Base-by-base conservation (phyloP, 2,797 vertebrate genomes). In the Rousettus madagascariensis region DNA sequence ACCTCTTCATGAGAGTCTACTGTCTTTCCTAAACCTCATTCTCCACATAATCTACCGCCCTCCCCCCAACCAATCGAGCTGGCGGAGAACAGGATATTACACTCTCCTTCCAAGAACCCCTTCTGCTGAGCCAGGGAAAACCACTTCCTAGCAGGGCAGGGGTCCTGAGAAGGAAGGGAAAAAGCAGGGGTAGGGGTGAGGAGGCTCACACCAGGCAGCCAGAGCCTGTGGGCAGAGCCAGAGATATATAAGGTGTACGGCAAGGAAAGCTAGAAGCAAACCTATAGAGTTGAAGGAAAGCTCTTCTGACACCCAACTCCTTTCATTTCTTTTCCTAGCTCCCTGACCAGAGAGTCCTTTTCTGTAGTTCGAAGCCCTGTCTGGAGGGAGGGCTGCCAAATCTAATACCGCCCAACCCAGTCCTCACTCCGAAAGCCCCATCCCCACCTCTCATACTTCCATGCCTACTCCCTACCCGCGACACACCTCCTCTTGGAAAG, bases 111-210 rank as follows among this genome's bases (percentile, higher is more conserved):
- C 59, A 93, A 90, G 96, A 94, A 91, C 30, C 41, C 46, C 86
- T 65, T 89, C 68, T 96, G 97, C 96, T 96, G 97, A 97, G 93
- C 89, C 83, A 95, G 71, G 69, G 69, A 91, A 95, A 96, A 59
- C 38, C 46, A 95, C 72, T 97, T 97, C 96, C 96, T 83, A 79
- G 75, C 24, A 88, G 46, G n/a, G n/a, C 51, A 80, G 38, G 74
- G 91, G 15, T 77, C 24, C 53, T 15, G 33, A 41, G 33, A 41
- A 65, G 66, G 38, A 65, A 71, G 77, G 65, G 84, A 71, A 63
- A 30, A 22, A 38, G 41, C 46, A 11, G 0, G 4, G 30, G 38
- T 22, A 3, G 55, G 49, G 9, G 8, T 26, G 26, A 12, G 24
- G n/a, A 22, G 43, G 30, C 33, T 26, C 41, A 53, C 10, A 24